A percentile compares a stretch with the other conserved stretches of the same genome.
phyloP scores from a whole-genome alignment of 1,140 invertebrate genomes.

The Druon quercuslanigerum region DNA sequence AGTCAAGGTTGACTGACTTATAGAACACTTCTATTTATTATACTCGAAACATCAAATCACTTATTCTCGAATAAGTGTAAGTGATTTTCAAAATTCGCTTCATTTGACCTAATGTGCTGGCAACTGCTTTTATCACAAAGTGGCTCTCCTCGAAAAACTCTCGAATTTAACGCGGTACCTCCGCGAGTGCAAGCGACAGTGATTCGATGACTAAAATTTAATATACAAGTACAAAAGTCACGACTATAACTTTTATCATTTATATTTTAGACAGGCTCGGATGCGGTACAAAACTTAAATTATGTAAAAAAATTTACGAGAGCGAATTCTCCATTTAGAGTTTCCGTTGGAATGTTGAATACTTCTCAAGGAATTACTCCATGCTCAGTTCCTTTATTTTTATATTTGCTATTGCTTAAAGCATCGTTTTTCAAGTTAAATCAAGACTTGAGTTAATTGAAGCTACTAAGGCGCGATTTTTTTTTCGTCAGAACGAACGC shows the following conservation, averaged over 20 bases:
- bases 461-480: too few species aligned
- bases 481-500: too few species aligned
- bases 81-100: constrained; percentile 10
- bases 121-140: constrained; percentile 17
- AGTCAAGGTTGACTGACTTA: constrained; percentile 49
- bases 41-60: constrained; percentile 4
- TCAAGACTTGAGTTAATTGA: constrained; percentile 3
- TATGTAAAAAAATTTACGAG: neutral
- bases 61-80: neutral
- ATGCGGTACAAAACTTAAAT: constrained; percentile 11
- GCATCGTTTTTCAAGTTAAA: neutral
- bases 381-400: neutral
- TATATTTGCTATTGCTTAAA: neutral
- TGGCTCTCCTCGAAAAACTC: constrained; percentile 34
- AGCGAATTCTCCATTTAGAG: neutral
- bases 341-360: constrained; percentile 1
- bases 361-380: neutral
- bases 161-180: constrained; percentile 39
- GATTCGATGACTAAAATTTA: neutral
- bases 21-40: constrained; percentile 16
- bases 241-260: neutral
- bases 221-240: constrained; percentile 5
- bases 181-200: constrained; percentile 29
- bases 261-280: neutral
- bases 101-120: constrained; percentile 3